Conservation (phyloP, 2,797 vertebrate genomes). For the Eidolon dupreanum region DNA sequence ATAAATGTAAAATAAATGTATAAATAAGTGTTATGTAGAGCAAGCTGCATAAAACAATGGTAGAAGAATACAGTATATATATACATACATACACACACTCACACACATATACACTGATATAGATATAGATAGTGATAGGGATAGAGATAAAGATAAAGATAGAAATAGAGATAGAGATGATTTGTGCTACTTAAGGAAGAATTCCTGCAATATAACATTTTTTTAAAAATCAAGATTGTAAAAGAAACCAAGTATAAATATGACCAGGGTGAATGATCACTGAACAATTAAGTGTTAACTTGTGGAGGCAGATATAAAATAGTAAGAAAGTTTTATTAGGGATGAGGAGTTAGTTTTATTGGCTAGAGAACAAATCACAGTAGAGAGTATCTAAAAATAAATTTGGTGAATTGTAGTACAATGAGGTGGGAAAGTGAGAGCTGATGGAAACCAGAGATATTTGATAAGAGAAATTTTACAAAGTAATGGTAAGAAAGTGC, state of each 20-base stretch:
- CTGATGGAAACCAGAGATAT: not conserved
- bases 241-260: not conserved
- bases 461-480: not conserved
- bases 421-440: not conserved
- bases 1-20: not conserved
- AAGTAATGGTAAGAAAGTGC: not conserved
- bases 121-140: too few relatives aligned
- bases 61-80: not conserved
- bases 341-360: not conserved
- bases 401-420: not conserved
- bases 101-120: too few relatives aligned
- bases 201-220: not conserved
- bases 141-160: too few relatives aligned
- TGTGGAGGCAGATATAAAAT: not conserved
- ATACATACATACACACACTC: too few relatives aligned
- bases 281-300: slow-evolving; percentile 18
- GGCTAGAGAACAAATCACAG: not conserved
- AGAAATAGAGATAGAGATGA: not conserved
- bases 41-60: not conserved
- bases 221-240: not conserved
- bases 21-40: not conserved
- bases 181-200: not conserved
- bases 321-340: not conserved
- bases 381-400: slow-evolving; percentile 51
- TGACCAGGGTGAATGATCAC: not conserved